Evolutionary conservation across 2,888 invertebrate genomes (phyloP).

Genomic region (Caenorhabditis afra): DNA sequence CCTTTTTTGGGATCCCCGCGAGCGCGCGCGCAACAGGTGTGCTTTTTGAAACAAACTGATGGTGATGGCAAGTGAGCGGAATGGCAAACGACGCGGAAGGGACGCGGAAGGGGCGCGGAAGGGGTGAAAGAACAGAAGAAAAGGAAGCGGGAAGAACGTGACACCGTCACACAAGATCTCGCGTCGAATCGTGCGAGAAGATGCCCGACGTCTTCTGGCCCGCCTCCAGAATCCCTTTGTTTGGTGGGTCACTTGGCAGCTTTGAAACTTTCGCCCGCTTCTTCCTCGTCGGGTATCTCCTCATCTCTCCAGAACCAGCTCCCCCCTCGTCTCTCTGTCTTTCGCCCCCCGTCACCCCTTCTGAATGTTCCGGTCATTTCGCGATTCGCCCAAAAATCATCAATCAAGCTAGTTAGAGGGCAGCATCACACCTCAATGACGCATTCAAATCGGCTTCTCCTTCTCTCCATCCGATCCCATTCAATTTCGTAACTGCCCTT

Average conservation of each 20-base stretch:
- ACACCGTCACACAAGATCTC: no score
- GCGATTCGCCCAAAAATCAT: slow-evolving; percentile 24
- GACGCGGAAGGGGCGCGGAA: background rate
- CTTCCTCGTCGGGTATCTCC: slow-evolving; percentile 1
- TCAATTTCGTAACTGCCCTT: slow-evolving; percentile 34
- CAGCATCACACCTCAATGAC: slow-evolving; percentile 44
- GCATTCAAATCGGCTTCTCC: slow-evolving; percentile 15
- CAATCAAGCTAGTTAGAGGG: slow-evolving; percentile 40
- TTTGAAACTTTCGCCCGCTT: slow-evolving; percentile 11
- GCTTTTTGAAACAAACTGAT: slow-evolving; percentile 23
- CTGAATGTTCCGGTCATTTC: slow-evolving; percentile 45
- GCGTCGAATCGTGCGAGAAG: no score
- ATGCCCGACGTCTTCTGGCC: no score
- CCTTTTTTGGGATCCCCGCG: slow-evolving; percentile 8
- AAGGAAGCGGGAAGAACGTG: no score
- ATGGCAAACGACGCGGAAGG: slow-evolving; percentile 1
- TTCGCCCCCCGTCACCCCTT: slow-evolving; percentile 23
- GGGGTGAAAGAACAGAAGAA: background rate
- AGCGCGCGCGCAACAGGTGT: background rate
- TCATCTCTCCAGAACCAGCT: slow-evolving; percentile 11
- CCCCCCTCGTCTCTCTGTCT: no score
- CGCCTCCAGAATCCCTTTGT: no score
- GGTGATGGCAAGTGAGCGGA: slow-evolving; percentile 5
- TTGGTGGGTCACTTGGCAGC: slow-evolving; percentile 7
- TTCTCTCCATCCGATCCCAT: slow-evolving; percentile 4